These are phyloP conservation scores for Clarias platycephalus DNA, from an alignment of 2,797 vertebrate species.

Conservation along the genomic window DNA sequence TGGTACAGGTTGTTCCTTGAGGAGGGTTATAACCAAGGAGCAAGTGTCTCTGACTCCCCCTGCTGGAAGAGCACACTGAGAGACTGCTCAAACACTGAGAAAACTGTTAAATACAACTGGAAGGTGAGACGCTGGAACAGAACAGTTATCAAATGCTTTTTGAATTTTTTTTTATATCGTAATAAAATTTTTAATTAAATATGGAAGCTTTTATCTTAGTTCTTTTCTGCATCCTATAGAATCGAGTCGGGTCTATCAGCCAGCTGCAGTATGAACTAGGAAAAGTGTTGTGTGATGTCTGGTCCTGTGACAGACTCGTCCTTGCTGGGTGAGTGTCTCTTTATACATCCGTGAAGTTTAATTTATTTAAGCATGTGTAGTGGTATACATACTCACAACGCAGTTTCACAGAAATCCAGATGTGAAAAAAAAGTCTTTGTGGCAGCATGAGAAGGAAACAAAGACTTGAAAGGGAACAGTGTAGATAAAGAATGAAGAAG, in stretches of 20 bases:
- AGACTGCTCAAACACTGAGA: constrained; percentile 82
- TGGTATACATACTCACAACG: not conserved
- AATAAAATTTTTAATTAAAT: not conserved
- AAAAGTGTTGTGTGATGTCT: constrained; percentile 85
- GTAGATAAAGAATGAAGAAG: not conserved
- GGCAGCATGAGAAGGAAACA: not conserved
- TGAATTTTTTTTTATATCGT: not conserved
- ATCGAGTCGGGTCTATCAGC: constrained; percentile 86
- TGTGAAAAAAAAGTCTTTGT: not conserved
- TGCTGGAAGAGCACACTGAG: constrained; percentile 90
- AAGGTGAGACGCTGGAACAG: constrained; percentile 76
- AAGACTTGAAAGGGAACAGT: not conserved
- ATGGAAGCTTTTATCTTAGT: not conserved
- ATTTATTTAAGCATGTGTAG: not conserved
- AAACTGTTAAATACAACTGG: constrained; percentile 86
- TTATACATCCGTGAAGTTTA: not conserved
- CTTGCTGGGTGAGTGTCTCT: constrained; percentile 85
- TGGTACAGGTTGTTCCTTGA: constrained; percentile 86
- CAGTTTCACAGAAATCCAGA: not conserved
- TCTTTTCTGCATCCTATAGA: constrained; percentile 71
- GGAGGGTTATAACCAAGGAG: constrained; percentile 80
- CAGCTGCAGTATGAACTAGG: constrained; percentile 90
- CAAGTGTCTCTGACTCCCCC: constrained; percentile 80
- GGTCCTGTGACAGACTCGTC: constrained; percentile 82
- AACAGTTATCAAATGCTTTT: not conserved